phyloP scores from a whole-genome alignment of 2,888 invertebrate genomes.

The Orthosia cruda region DNA sequence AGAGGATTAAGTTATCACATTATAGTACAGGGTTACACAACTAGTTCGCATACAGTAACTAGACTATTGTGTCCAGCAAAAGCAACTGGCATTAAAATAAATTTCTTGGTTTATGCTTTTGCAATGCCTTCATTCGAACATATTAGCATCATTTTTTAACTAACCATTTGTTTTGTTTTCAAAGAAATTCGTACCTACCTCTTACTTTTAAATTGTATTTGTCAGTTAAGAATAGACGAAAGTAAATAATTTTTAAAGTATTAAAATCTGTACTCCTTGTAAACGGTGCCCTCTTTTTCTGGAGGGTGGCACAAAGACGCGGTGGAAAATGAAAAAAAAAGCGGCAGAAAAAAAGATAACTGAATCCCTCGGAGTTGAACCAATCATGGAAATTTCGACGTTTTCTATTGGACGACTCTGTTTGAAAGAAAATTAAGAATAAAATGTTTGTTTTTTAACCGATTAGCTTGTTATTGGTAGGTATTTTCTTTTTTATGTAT shows the following conservation, averaged over 20 bases:
- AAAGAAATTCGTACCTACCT: no score
- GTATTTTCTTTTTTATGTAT: background rate
- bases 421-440: slow-evolving; percentile 54
- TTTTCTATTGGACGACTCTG: slow-evolving; percentile 67
- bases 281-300: slow-evolving; percentile 85
- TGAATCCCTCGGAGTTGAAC: slow-evolving; percentile 81
- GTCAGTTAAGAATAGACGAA: no score
- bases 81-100: background rate
- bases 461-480: slow-evolving; percentile 12
- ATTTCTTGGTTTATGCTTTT: background rate
- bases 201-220: no score
- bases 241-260: slow-evolving; percentile 70
- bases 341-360: slow-evolving; percentile 86
- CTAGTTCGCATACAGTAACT: background rate
- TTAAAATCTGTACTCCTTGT: slow-evolving; percentile 73
- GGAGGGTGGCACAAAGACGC: slow-evolving; percentile 88
- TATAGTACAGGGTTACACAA: background rate
- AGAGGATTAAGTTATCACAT: no score
- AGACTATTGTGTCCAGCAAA: background rate
- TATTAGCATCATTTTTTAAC: no score
- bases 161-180: no score
- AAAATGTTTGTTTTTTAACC: slow-evolving; percentile 38
- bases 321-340: slow-evolving; percentile 87
- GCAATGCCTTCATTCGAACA: no score
- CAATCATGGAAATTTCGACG: slow-evolving; percentile 89